A percentile compares a stretch with the other conserved stretches of the same genome.
Conservation (phyloP, 2,113 vertebrate species). For the Heteronetta atricapilla region DNA sequence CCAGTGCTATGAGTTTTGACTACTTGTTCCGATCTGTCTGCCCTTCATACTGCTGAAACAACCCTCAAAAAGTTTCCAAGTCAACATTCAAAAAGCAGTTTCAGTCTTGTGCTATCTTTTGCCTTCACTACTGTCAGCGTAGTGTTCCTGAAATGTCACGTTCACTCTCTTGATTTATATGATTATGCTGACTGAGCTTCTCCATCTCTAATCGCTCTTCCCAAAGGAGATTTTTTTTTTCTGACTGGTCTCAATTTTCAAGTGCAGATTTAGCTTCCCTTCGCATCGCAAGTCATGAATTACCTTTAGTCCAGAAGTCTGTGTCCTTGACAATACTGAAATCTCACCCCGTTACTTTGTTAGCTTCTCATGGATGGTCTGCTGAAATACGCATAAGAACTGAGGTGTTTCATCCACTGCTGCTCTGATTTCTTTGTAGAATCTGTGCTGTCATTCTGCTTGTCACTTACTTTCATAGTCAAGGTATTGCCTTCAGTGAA, state of each 20-base stretch:
- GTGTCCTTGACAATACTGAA: not conserved
- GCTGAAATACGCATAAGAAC: not conserved
- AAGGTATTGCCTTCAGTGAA: not conserved
- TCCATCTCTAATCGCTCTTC: not conserved
- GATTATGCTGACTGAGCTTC: not conserved
- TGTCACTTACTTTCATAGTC: not conserved
- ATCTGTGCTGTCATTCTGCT: not conserved
- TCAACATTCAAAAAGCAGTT: not conserved
- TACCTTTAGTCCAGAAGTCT: not conserved
- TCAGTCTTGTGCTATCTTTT: not conserved
- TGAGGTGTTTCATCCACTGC: not conserved
- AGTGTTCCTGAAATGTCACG: not conserved
- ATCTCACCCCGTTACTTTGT: not conserved
- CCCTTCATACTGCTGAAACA: not conserved
- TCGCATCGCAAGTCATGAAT: not conserved
- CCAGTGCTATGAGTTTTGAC: not conserved
- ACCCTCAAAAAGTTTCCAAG: not conserved
- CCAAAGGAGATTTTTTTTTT: not conserved
- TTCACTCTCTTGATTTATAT: not conserved
- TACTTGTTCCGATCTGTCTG: not conserved
- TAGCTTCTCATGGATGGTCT: not conserved
- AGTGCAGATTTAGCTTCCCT: not conserved
- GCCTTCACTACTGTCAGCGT: not conserved
- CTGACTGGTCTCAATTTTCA: not conserved
- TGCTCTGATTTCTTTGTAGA: not conserved